Evolutionary conservation across 1,140 invertebrate genomes (phyloP), one percentile per base, ranked within the genome.

Genomic region (Drepana arcuata): DNA sequence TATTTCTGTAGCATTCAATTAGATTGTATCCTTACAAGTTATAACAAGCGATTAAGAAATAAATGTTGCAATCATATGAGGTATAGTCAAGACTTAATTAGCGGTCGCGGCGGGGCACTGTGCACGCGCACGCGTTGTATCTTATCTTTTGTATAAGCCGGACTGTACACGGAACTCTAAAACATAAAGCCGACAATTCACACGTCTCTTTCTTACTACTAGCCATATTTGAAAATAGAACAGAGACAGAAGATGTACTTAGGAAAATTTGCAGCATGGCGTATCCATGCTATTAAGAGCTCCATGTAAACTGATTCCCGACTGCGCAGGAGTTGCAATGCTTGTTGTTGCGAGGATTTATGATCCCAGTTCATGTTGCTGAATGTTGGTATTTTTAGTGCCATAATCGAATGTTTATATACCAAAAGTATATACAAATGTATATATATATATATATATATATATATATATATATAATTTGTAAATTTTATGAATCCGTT

Each of bases 41-140:
- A 30, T 45, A 47, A 45, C 37, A 44, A 52, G 51, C 48, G 55
- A 69, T 58, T 60, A 63, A 46, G 50, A 65, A 67, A 63, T 69
- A 67, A 65, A 57, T 39, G 49, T 59, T 63, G 61, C 54, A 58
- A 57, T 57, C 53, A 49, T 51, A 49, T 57, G 48, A 60, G 72
- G 58, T 52, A n/a, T n/a, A n/a, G n/a, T 72, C 71, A 77, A 72
- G 71, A 73, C 61, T 80, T 77, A 80, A 80, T 80, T 80, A 80
- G 75, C 56, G 60, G 46, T 52, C 70, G 43, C 67, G 48, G 49
- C 61, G 58, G 70, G 73, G 48, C 47, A 44, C 44, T 30, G 61
- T 54, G 57, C 69, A 65, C 64, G 64, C 64, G 55, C 48, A 35
- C 46, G 42, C 42, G 40, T 58, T 7, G 54, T 74, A 75, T 79